These are phyloP conservation scores for Formica aserva DNA, from an alignment of 2,888 invertebrate genomes.

Conservation along the genomic window DNA sequence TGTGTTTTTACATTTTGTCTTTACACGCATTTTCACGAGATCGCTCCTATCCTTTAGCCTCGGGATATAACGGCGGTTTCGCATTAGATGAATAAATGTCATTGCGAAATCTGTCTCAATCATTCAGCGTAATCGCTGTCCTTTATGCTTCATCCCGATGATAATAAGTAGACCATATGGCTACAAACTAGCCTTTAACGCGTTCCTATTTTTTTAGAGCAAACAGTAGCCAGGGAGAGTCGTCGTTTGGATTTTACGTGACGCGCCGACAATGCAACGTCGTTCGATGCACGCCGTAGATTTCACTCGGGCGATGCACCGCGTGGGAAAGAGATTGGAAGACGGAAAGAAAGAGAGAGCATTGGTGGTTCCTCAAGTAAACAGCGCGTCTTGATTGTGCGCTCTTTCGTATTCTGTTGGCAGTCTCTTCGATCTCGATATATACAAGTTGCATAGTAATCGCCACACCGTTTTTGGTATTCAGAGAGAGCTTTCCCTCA, in stretches of 20 bases:
- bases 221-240: conserved; percentile 25
- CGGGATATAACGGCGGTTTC: not conserved
- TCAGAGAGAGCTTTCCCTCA: conserved; percentile 20
- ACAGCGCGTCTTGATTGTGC: conserved; percentile 51
- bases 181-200: conserved; percentile 32
- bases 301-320: conserved; percentile 2
- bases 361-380: conserved; percentile 46
- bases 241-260: conserved; percentile 40
- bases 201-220: conserved; percentile 34
- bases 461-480: conserved; percentile 38
- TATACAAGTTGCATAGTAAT: conserved; percentile 56
- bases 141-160: not conserved
- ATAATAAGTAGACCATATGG: conserved; percentile 33
- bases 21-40: not conserved
- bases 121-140: not conserved
- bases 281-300: conserved; percentile 38
- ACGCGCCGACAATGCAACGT: conserved; percentile 35
- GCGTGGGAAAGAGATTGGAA: not conserved
- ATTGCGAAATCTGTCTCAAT: conserved; percentile 13
- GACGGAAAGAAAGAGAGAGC: not conserved
- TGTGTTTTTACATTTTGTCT: not conserved
- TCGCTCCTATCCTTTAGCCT: not conserved
- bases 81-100: conserved; percentile 38
- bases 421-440: conserved; percentile 37
- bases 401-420: conserved; percentile 50